Evolutionary conservation across 2,113 vertebrate genomes (phyloP), one percentile per base, ranked within the genome.

Genomic region (Tursiops truncatus): DNA sequence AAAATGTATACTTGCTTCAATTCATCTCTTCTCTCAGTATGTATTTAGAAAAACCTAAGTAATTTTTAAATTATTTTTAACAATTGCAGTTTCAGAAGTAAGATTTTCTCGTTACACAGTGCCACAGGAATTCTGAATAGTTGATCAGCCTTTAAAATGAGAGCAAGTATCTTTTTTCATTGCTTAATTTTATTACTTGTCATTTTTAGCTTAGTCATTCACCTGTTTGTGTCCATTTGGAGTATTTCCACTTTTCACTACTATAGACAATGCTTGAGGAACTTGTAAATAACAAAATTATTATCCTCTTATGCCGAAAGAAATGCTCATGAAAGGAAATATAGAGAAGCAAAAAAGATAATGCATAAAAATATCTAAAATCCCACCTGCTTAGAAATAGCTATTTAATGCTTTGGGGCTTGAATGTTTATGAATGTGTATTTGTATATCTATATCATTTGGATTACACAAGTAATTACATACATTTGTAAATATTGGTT

Each of bases 321-420:
- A 92, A 96, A 88, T 63, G 31, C 11, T 89, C 41, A 74, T 83
- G 50, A 44, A 70, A 88, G 63, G 70, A 92, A 79, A 95, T 74
- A 81, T 17, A 77, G n/a, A 76, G 20, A 94, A 86, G n/a, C 26
- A 83, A 67, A 76, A 60, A 79, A 36, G 28, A 62, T 60, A 82
- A 77, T 76, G 33, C n/a, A 38, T 83, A n/a, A 63, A 89, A 62
- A 68, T 38, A 77, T 63, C 12, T 88, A 53, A 68, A 94, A 88
- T 56, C 38, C 5, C 28, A 68, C 76, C 68, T 92, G 53, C 77
- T 88, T 82, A 92, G 44, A 92, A 92, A 84, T 53, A 90, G 70
- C 23, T 85, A 56, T 18, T 90, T 76, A 90, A 86, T 74, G 13
- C 13, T 23, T 90, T 90, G 68, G 8, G 31, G 21, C 47, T 73